Percentiles rank a stretch among this genome's conserved stretches.
These are phyloP conservation scores for Pomacea canaliculata DNA, from an alignment of 2,888 invertebrate genomes.

Conservation along the genomic window DNA sequence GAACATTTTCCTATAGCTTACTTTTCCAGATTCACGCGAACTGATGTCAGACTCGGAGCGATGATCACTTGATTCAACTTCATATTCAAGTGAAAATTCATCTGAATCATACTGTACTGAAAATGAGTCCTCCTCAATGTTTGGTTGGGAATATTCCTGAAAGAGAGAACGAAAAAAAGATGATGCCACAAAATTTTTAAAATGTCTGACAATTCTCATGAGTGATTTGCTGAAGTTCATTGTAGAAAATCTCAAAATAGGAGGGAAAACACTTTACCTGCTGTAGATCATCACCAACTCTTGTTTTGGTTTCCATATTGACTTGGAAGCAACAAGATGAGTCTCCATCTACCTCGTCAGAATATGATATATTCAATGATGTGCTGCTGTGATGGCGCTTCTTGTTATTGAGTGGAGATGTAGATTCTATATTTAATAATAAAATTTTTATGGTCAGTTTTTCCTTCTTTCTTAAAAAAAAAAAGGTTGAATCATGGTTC, in stretches of 20 bases:
- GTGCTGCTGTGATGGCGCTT: not conserved
- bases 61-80: conserved; percentile 26
- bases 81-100: conserved; percentile 38
- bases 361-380: conserved; percentile 14
- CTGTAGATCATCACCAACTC: not conserved
- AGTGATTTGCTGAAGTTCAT: not conserved
- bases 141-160: not conserved
- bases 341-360: conserved; percentile 16
- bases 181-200: no score
- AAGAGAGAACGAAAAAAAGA: not conserved
- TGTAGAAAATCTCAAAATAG: not conserved
- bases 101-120: conserved; percentile 35
- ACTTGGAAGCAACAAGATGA: conserved; percentile 11
- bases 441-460: not conserved
- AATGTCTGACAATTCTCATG: no score
- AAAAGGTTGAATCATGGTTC: no score
- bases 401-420: no score
- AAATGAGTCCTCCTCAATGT: conserved; percentile 29
- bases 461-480: no score
- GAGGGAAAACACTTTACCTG: not conserved
- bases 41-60: conserved; percentile 32
- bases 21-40: conserved; percentile 28
- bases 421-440: no score
- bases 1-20: conserved; percentile 1
- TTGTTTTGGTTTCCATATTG: conserved; percentile 15